Percentiles rank a stretch among this genome's conserved stretches.
Evolutionary conservation across 2,888 invertebrate genomes (phyloP).

Genomic region (Agonopterix subpropinquella): DNA sequence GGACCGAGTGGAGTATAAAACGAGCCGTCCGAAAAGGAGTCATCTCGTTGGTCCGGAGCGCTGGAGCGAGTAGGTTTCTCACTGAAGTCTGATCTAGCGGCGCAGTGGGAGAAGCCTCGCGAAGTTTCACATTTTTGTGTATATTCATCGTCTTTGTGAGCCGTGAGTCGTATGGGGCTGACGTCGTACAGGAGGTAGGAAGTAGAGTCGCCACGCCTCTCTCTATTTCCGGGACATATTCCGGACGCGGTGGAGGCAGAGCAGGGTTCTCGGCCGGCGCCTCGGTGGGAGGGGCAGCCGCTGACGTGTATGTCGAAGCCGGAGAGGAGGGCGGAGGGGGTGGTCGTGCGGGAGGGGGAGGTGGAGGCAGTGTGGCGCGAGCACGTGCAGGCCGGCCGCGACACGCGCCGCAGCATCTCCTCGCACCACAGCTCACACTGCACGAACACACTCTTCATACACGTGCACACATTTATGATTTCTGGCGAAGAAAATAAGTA

Average conservation of each 20-base stretch:
- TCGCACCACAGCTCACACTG: constrained; percentile 66
- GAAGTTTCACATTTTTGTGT: not conserved
- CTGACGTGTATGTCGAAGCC: constrained; percentile 39
- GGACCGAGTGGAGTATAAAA: constrained; percentile 19
- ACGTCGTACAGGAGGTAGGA: constrained; percentile 38
- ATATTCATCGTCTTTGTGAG: not conserved
- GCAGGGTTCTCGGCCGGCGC: constrained; percentile 18
- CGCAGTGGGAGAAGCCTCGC: not conserved
- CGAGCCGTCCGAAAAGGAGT: constrained; percentile 1
- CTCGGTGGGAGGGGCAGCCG: constrained; percentile 25
- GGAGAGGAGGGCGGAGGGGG: constrained; percentile 28
- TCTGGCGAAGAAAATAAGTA: constrained; percentile 25
- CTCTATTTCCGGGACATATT: too few species aligned
- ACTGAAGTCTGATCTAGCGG: too few species aligned
- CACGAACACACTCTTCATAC: constrained; percentile 60
- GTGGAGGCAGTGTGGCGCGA: constrained; percentile 41
- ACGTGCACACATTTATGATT: constrained; percentile 55
- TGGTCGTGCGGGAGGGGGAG: constrained; percentile 20
- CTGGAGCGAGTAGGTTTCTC: too few species aligned
- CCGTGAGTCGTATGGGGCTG: constrained; percentile 8
- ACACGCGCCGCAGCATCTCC: constrained; percentile 50
- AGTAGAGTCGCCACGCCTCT: constrained; percentile 9
- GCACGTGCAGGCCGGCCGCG: constrained; percentile 52
- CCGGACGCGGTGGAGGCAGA: constrained; percentile 18
- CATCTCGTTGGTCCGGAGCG: not conserved